Evolutionary conservation across 2,113 vertebrate species (phyloP).

Genomic region (Cichladusa arquata): DNA sequence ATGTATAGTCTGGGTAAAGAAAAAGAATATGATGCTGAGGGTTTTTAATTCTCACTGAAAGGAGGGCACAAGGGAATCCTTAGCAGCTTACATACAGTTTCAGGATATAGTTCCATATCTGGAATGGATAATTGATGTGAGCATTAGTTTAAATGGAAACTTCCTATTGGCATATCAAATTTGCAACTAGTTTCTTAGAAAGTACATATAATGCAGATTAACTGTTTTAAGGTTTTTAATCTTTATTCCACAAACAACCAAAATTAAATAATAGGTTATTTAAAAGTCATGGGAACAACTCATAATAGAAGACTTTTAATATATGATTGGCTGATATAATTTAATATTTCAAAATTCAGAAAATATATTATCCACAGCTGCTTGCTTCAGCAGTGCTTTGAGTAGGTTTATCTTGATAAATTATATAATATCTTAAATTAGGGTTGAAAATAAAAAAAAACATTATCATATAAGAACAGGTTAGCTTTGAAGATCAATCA

Average conservation of each 20-base stretch:
- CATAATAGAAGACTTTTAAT: background rate
- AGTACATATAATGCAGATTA: background rate
- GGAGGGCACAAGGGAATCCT: background rate
- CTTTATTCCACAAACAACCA: background rate
- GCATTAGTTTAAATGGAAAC: background rate
- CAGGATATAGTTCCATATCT: rapidly evolving
- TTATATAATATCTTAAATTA: background rate
- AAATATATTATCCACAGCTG: background rate
- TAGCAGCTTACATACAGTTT: background rate
- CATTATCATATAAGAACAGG: background rate
- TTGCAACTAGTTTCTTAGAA: background rate
- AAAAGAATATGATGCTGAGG: background rate
- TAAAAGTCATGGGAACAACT: background rate
- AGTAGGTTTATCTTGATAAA: background rate
- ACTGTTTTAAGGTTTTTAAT: background rate
- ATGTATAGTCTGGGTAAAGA: background rate
- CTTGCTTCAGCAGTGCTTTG: background rate
- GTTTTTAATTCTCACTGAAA: background rate
- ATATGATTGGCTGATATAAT: background rate
- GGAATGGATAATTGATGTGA: background rate
- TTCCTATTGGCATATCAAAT: background rate
- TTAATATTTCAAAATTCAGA: background rate
- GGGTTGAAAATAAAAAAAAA: background rate
- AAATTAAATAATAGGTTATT: background rate
- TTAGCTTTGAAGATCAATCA: background rate